Base-by-base conservation (phyloP, 2,888 invertebrate genomes). In the Seladonia tumulorum region DNA sequence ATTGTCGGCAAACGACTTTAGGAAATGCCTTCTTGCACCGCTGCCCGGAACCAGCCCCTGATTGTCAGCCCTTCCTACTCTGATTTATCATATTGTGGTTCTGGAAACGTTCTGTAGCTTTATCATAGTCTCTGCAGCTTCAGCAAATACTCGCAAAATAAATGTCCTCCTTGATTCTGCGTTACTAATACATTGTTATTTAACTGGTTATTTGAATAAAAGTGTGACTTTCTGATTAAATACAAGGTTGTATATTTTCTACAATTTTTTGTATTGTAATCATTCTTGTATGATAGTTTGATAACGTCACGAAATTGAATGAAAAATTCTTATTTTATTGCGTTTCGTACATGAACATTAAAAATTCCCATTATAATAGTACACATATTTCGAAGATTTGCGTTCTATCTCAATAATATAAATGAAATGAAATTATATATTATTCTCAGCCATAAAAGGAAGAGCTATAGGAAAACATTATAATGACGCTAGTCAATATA, bases 51-150 rank as follows among this genome's bases (percentile, higher is more conserved):
- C 78, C 75, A 53, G 68, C 63, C 76, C 60, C 63, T 80, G 85
- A 85, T 88, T 83, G 90, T 82, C 63, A 75, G 78, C 79, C 74
- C 78, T 90, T 87, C 78, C 88, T 82, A 49, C 72, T 66, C 66
- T 81, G 83, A 84, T 90, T 90, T 90, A 90, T 90, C 87, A 86
- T 88, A 47, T 75, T n/a, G 57, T 60, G 66, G 45, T 80, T 25
- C 49, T 74, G 42, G n/a, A 68, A 78, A 63, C 45, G 68, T 14
- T 63, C 12, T 29, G 29, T 22, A 75, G 75, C 35, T 82, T 75
- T 42, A 49, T 42, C 79, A 29, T n/a, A 60, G 18, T 25, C 70
- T 47, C 14, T 49, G 42, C 63, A 60, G n/a, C 35, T 42, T 70
- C 47, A 35, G 45, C 35, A 35, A 45, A 45, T 35, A 16, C 16